Conservation (phyloP, 2,113 vertebrate species). For the Struthidea cinerea region DNA sequence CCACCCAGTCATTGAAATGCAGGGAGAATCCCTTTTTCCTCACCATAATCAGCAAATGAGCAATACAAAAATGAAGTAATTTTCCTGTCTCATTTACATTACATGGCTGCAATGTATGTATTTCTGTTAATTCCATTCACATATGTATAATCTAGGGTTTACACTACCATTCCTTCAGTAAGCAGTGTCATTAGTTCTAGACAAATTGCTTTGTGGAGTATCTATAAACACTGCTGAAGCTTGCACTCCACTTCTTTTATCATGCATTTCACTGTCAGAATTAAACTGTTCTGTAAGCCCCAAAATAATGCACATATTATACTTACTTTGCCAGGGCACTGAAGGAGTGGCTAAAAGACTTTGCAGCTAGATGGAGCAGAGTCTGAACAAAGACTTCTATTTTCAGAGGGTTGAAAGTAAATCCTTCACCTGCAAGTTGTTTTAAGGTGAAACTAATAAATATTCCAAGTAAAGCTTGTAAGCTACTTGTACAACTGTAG, state of each 20-base stretch:
- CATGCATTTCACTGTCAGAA: not conserved
- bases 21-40: not conserved
- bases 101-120: not conserved
- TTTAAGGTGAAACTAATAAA: not conserved
- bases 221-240: not conserved
- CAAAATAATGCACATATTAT: not conserved
- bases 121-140: not conserved
- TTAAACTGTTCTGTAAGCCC: not conserved
- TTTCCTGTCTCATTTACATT: not conserved
- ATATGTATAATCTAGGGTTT: not conserved
- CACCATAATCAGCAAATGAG: not conserved
- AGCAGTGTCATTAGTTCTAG: not conserved
- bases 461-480: not conserved
- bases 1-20: not conserved
- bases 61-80: not conserved
- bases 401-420: slow-evolving; percentile 95
- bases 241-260: not conserved
- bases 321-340: slow-evolving; percentile 97
- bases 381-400: slow-evolving; percentile 97
- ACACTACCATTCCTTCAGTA: not conserved
- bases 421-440: slow-evolving; percentile 86
- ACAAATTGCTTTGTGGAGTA: not conserved
- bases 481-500: not conserved
- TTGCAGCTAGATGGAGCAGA: slow-evolving; percentile 90
- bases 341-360: slow-evolving; percentile 98